Evolutionary conservation across 2,113 vertebrate species (phyloP).

Genomic region (Ivindomyrus marchei): DNA sequence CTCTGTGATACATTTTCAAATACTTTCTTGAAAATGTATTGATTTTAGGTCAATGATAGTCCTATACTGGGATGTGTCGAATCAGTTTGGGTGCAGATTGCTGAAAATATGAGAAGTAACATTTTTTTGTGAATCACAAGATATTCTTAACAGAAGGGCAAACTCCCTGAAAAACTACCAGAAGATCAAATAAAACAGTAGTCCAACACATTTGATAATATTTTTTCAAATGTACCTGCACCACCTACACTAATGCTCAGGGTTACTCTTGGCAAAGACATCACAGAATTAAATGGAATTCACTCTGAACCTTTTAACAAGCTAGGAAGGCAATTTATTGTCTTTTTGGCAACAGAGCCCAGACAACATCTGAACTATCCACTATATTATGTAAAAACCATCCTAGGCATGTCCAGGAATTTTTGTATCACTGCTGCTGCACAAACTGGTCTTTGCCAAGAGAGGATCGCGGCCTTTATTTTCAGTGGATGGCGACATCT

Average conservation of each 20-base stretch:
- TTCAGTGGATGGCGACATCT: background rate
- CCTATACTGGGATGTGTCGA: background rate
- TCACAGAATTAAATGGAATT: slow-evolving; percentile 69
- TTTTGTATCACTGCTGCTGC: slow-evolving; percentile 21
- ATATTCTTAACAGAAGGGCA: background rate
- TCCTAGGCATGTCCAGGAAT: slow-evolving; percentile 34
- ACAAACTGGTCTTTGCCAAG: slow-evolving; percentile 15
- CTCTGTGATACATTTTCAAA: background rate
- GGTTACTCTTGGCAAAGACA: slow-evolving; percentile 57
- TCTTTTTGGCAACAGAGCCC: background rate
- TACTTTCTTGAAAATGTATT: background rate
- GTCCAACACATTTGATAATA: slow-evolving; percentile 49
- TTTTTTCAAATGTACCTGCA: slow-evolving; percentile 47
- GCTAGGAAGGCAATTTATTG: background rate
- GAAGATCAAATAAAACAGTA: background rate
- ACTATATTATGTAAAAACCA: background rate
- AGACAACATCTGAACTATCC: background rate
- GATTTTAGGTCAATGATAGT: background rate
- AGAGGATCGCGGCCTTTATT: background rate
- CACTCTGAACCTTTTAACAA: slow-evolving; percentile 51
- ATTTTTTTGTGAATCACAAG: slow-evolving; percentile 19
- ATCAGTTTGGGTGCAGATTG: background rate
- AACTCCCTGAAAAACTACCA: background rate
- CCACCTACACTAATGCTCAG: slow-evolving; percentile 35
- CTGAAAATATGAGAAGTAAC: background rate